These are phyloP conservation scores for Alces alces DNA, from an alignment of 2,113 vertebrate species.

Conservation along the genomic window DNA sequence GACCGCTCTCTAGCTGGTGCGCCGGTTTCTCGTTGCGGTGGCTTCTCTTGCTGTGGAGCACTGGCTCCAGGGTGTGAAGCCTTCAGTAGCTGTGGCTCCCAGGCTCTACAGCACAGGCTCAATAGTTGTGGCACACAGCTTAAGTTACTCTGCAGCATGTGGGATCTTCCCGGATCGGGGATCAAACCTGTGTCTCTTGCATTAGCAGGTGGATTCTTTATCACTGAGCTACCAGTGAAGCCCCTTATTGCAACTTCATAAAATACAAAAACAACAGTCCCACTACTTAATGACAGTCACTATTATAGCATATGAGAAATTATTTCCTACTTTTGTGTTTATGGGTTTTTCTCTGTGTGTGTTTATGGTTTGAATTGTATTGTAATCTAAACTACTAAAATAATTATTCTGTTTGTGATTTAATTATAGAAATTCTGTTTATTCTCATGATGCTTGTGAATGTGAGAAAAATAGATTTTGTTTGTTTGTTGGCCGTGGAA, in stretches of 20 bases:
- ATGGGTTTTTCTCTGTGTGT: neutral
- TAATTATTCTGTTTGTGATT: neutral
- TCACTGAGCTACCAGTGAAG: neutral
- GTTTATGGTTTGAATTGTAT: neutral
- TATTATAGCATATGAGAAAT: neutral
- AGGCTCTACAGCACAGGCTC: neutral
- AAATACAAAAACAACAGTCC: neutral
- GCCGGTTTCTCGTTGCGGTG: neutral
- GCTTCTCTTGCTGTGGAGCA: neutral
- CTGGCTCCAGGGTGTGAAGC: neutral
- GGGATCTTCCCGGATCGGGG: neutral
- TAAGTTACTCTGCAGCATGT: neutral
- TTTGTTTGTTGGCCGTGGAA: neutral
- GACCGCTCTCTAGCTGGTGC: neutral
- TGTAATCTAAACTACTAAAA: neutral
- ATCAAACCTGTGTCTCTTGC: neutral
- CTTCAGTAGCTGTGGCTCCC: neutral
- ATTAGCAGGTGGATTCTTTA: neutral
- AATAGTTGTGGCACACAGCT: neutral
- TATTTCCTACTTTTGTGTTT: neutral
- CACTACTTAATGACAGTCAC: neutral
- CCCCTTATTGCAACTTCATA: neutral
- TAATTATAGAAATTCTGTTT: neutral
- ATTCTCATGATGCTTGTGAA: neutral
- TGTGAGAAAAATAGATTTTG: neutral